These are phyloP conservation scores for Rhagoletis pomonella DNA, from an alignment of 1,140 invertebrate genomes.

Conservation along the genomic window DNA sequence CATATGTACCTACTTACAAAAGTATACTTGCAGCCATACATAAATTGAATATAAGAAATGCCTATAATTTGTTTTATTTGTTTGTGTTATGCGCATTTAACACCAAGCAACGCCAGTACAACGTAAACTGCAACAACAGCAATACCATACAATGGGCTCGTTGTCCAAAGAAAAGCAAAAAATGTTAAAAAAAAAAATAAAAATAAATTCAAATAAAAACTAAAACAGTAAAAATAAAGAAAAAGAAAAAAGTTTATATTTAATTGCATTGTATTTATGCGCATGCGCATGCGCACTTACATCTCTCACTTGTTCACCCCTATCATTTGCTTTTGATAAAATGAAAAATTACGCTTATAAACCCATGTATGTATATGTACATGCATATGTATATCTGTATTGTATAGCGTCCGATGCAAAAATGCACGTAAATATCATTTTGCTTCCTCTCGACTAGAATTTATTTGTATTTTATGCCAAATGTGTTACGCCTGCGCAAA, in stretches of 20 bases:
- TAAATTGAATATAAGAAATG: neutral
- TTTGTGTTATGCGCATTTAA: conserved; percentile 21
- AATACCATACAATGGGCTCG: neutral
- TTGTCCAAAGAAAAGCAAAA: neutral
- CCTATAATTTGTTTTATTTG: conserved; percentile 36
- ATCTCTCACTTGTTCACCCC: neutral
- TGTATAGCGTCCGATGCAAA: neutral
- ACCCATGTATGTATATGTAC: neutral
- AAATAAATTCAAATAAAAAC: neutral
- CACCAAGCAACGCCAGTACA: neutral
- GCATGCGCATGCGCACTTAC: conserved; percentile 40
- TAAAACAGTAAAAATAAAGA: neutral
- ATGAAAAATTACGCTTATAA: conserved; percentile 9
- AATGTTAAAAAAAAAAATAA: neutral
- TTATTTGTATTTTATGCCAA: conserved; percentile 51
- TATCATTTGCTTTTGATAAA: conserved; percentile 38
- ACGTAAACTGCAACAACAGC: neutral
- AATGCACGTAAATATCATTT: conserved; percentile 24
- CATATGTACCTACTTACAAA: neutral
- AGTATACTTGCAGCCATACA: neutral
- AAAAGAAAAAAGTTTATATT: neutral
- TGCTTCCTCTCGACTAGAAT: conserved; percentile 6
- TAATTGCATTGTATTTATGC: conserved; percentile 52
- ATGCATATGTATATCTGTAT: neutral
- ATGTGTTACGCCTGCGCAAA: conserved; percentile 36